These are phyloP conservation scores for Hyposmocoma kahamanoa DNA, from an alignment of 1,140 invertebrate species.

Conservation along the genomic window DNA sequence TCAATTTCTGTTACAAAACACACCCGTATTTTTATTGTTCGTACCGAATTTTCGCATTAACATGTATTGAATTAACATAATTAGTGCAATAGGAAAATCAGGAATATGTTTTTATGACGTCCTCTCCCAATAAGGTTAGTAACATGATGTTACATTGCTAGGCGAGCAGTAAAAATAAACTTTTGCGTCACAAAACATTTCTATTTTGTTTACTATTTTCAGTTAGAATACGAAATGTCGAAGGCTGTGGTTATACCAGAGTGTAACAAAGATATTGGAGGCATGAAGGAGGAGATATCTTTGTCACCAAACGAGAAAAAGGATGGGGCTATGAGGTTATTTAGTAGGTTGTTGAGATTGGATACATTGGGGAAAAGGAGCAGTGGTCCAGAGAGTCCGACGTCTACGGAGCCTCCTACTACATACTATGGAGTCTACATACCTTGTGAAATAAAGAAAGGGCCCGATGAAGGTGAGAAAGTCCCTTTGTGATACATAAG, in stretches of 20 bases:
- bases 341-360: constrained; percentile 52
- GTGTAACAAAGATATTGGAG: constrained; percentile 50
- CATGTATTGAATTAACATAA: too few relatives aligned
- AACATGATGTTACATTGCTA: not conserved
- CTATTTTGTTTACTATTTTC: constrained; percentile 66
- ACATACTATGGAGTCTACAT: constrained; percentile 70
- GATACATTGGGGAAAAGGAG: constrained; percentile 45
- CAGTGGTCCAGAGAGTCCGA: constrained; percentile 33
- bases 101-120: constrained; percentile 62
- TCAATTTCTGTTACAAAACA: too few relatives aligned
- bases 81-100: too few relatives aligned
- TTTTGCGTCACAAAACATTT: constrained; percentile 63
- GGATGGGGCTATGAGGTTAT: constrained; percentile 52
- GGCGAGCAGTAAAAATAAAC: constrained; percentile 47
- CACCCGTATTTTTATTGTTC: too few relatives aligned
- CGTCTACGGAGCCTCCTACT: constrained; percentile 37
- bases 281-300: constrained; percentile 53
- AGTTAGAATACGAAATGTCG: constrained; percentile 50
- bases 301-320: constrained; percentile 53
- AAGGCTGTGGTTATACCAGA: constrained; percentile 61
- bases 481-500: not conserved
- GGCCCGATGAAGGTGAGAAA: constrained; percentile 62
- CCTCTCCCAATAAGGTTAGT: constrained; percentile 24
- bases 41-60: too few relatives aligned
- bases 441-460: constrained; percentile 69